Evolutionary conservation across 2,888 invertebrate genomes (phyloP).

Genomic region (Eristalis arbustorum): DNA sequence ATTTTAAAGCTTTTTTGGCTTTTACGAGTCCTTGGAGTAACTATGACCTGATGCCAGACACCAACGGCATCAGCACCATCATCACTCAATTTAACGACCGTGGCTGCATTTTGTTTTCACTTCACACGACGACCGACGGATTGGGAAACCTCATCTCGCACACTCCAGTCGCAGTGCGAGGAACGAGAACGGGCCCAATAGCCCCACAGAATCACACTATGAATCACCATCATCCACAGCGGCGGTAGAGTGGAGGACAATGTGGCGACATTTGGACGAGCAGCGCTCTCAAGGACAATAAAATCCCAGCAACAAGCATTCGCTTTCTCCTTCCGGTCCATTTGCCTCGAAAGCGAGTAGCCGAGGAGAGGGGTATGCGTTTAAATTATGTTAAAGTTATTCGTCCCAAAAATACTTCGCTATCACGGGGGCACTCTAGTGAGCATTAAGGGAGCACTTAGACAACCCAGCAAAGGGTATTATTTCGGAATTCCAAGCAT

Average conservation of each 20-base stretch:
- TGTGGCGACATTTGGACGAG: constrained; percentile 39
- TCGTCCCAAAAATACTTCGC: background rate
- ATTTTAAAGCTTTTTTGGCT: constrained; percentile 19
- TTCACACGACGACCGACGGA: background rate
- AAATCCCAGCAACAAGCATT: background rate
- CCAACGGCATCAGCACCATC: background rate
- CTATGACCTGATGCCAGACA: constrained; percentile 17
- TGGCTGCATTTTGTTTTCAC: background rate
- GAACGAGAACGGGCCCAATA: background rate
- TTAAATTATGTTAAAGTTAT: constrained; percentile 13
- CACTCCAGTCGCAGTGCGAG: constrained; percentile 16
- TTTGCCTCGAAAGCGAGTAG: background rate
- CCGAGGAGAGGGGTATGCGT: background rate
- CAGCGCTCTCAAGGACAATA: constrained; percentile 32
- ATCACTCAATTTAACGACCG: constrained; percentile 5
- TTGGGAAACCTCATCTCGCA: constrained; percentile 1
- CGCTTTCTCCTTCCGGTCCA: constrained; percentile 15
- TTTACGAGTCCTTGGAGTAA: constrained; percentile 46
- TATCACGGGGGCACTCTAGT: background rate
- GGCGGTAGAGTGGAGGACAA: background rate
- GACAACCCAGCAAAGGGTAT: background rate
- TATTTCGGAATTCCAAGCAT: constrained; percentile 7
- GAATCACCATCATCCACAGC: constrained; percentile 5
- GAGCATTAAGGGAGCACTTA: background rate
- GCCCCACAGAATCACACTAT: background rate